Evolutionary conservation across 2,888 invertebrate species (phyloP), one percentile per base, ranked within the genome.

Genomic region (Cryptophagus acutangulus): DNA sequence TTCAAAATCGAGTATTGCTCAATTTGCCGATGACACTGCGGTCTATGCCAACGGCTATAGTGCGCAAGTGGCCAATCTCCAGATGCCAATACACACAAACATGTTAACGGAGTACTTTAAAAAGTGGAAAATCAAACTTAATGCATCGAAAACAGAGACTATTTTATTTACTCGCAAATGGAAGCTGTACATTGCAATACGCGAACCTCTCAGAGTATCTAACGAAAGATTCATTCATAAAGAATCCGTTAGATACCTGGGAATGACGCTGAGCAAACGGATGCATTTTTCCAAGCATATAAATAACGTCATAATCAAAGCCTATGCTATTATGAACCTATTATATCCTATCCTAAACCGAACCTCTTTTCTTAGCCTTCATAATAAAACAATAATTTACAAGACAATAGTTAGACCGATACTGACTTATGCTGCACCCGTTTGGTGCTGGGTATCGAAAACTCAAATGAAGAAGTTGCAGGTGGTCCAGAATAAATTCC

Each of bases 211-310:
- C n/a, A n/a, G n/a, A n/a, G n/a, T n/a, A n/a, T n/a, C n/a, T n/a
- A n/a, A n/a, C n/a, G n/a, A n/a, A n/a, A n/a, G n/a, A n/a, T n/a
- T n/a, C n/a, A n/a, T n/a, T n/a, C n/a, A n/a, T n/a, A n/a, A n/a
- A n/a, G n/a, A n/a, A n/a, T n/a, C n/a, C n/a, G 46, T 48, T 3
- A 46, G 40, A 40, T 48, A 45, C 13, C 28, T 48, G 2, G 48
- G 43, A 3, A 36, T 41, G 9, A 2, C 9, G 15, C 29, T 48
- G 1, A 44, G 46, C 26, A 40, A 10, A 8, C n/a, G 48, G 13
- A 13, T 46, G 10, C 38, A 6, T n/a, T 41, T 34, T 15, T n/a
- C n/a, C 12, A 3, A 4, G 4, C 26, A 26, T n/a, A n/a, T 26
- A 3, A 26, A 4, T 13, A 26, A 26, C 4, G 26, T 13, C 3